These are phyloP conservation scores for Lophius americanus DNA, from an alignment of 2,797 vertebrate species.

Conservation along the genomic window DNA sequence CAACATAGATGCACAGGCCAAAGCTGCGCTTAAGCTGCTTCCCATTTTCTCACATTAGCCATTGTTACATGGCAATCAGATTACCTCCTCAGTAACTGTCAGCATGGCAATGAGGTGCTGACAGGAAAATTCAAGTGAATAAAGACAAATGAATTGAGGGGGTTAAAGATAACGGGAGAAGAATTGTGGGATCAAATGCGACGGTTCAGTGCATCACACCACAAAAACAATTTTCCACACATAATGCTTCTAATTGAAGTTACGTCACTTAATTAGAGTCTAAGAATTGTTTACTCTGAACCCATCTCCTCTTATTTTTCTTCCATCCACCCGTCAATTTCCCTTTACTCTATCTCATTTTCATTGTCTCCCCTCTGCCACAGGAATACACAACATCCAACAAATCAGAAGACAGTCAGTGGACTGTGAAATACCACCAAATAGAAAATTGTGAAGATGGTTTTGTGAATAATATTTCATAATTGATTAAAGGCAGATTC, in stretches of 20 bases:
- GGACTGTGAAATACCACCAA: background rate
- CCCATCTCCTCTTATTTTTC: constrained; percentile 51
- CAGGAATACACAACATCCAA: constrained; percentile 11
- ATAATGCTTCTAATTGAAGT: constrained; percentile 67
- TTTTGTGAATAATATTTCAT: constrained; percentile 13
- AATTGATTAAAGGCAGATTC: constrained; percentile 22
- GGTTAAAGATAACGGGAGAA: constrained; percentile 55
- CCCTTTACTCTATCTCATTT: constrained; percentile 25
- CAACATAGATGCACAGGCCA: constrained; percentile 57
- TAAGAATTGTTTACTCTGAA: constrained; percentile 62
- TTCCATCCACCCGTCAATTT: constrained; percentile 53
- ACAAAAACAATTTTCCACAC: constrained; percentile 66
- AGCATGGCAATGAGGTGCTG: constrained; percentile 41
- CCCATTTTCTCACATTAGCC: constrained; percentile 60
- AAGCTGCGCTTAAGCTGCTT: constrained; percentile 36
- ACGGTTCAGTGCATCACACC: constrained; percentile 49
- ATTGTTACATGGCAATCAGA: constrained; percentile 62
- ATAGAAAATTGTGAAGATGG: constrained; percentile 12
- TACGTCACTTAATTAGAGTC: constrained; percentile 72
- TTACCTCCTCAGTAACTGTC: constrained; percentile 59
- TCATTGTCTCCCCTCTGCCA: constrained; percentile 21
- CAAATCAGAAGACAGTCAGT: background rate
- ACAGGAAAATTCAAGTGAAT: constrained; percentile 49
- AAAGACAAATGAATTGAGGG: constrained; percentile 35
- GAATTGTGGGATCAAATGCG: constrained; percentile 58